phyloP scores from a whole-genome alignment of 1,140 invertebrate genomes.

The Cydia strobilella region DNA sequence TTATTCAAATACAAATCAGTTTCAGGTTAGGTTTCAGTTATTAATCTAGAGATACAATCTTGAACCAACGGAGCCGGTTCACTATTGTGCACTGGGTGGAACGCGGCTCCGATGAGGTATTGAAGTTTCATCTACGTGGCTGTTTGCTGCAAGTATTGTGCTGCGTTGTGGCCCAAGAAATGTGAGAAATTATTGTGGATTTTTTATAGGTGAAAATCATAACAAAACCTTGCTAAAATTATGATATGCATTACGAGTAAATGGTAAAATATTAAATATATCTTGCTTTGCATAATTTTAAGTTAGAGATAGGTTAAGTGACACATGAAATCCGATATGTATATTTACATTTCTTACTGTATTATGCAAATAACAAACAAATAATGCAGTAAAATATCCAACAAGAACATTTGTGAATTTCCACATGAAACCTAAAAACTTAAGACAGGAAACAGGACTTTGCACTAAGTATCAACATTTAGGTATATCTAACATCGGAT shows the following conservation, averaged over 20 bases:
- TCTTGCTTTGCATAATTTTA: too few species aligned
- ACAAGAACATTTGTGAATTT: too few species aligned
- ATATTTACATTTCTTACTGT: too few species aligned
- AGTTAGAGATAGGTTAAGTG: too few species aligned
- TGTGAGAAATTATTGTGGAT: not conserved
- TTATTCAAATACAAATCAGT: not conserved
- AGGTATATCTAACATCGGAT: not conserved
- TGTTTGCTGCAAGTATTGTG: slow-evolving; percentile 28
- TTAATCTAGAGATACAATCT: slow-evolving; percentile 17
- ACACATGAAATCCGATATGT: too few species aligned
- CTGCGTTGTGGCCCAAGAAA: slow-evolving; percentile 9
- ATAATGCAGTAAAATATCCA: too few species aligned
- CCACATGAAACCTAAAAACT: not conserved
- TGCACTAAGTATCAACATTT: not conserved
- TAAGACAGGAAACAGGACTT: not conserved
- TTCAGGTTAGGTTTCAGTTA: not conserved
- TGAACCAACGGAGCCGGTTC: not conserved
- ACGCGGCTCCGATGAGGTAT: slow-evolving; percentile 30
- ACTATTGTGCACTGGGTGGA: slow-evolving; percentile 4
- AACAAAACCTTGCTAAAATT: too few species aligned
- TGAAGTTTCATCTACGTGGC: slow-evolving; percentile 36
- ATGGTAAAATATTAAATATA: too few species aligned
- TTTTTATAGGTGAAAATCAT: too few species aligned
- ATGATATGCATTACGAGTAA: too few species aligned
- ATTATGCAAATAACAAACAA: too few species aligned